Conservation (phyloP, 2,113 vertebrate species). For the Etheostoma cragini region DNA sequence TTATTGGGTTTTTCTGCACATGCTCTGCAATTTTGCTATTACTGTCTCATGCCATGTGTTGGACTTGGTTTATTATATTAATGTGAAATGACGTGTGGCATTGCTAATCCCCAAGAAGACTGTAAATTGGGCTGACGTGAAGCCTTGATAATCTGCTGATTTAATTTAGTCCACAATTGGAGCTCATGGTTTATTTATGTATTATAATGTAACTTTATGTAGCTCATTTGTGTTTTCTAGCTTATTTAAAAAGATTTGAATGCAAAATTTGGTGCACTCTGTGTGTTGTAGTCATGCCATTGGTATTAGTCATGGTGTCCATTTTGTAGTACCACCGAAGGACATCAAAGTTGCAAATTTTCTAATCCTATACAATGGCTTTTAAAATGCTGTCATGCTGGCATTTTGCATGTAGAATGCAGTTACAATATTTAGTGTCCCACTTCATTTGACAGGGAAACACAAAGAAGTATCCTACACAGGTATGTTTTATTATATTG, state of each 20-base stretch:
- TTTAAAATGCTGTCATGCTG: constrained; percentile 3
- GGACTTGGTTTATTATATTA: not conserved
- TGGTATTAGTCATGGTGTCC: not conserved
- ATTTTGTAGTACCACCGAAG: not conserved
- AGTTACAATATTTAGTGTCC: not conserved
- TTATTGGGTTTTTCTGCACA: not conserved
- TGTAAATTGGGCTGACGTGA: not conserved
- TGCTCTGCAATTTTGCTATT: not conserved
- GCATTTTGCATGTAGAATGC: not conserved
- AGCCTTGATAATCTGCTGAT: constrained; percentile 3
- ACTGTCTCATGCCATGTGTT: not conserved
- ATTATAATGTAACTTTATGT: not conserved
- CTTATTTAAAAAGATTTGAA: not conserved
- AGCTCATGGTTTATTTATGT: not conserved
- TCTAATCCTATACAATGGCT: not conserved
- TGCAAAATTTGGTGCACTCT: not conserved
- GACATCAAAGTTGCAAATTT: not conserved
- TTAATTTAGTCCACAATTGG: not conserved
- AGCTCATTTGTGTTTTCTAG: not conserved
- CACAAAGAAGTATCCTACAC: not conserved
- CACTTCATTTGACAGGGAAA: constrained; percentile 20
- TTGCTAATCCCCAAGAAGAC: not conserved
- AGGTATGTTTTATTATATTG: not conserved
- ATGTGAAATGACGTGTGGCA: constrained; percentile 19
- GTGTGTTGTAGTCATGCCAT: not conserved